Base-by-base conservation (phyloP, 2,888 invertebrate genomes). In the Phania funesta region DNA sequence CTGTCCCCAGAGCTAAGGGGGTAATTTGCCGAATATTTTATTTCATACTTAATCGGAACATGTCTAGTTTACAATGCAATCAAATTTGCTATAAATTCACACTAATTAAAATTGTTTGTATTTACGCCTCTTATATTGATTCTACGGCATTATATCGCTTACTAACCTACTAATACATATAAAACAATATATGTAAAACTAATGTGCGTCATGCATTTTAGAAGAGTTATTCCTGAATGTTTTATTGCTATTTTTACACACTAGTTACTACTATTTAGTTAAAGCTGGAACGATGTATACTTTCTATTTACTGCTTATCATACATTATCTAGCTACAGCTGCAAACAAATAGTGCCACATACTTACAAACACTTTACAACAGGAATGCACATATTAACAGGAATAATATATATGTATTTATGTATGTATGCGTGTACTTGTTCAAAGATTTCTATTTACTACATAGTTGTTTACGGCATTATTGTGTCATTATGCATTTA, bases 401-500 rank as follows among this genome's bases (percentile, higher is more conserved):
- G 65, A 54, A 41, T 54, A 70, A 24, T 46, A 26, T 50, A 35
- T 46, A 56, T 56, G 38, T 44, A n/a, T 48, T 2, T 26, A 8
- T 26, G 16, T 56, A 18, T 44, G 9, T 22, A 11, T 35, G 44
- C 18, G 20, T 32, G 32, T 38, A 11, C 18, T 0, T 44, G 8
- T 44, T 44, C n/a, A 35, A 67, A 38, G 58, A 67, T 50, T 48
- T 67, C n/a, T 48, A 60, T 67, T 76, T 78, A 48, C n/a, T n/a
- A n/a, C n/a, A n/a, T 58, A 32, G 24, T 75, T 65, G 78, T 62
- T 65, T 79, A 84, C 48, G 65, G 58, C 75, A 78, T 85, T 88
- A 78, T 82, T 75, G 78, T 82, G 87, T 86, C 87, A 87, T 88
- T 88, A 88, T 87, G 86, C 86, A 86, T 86, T 87, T 86, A 86